A percentile compares a stretch with the other conserved stretches of the same genome.
Evolutionary conservation across 2,797 vertebrate species (phyloP).

Genomic region (Zalophus californianus): DNA sequence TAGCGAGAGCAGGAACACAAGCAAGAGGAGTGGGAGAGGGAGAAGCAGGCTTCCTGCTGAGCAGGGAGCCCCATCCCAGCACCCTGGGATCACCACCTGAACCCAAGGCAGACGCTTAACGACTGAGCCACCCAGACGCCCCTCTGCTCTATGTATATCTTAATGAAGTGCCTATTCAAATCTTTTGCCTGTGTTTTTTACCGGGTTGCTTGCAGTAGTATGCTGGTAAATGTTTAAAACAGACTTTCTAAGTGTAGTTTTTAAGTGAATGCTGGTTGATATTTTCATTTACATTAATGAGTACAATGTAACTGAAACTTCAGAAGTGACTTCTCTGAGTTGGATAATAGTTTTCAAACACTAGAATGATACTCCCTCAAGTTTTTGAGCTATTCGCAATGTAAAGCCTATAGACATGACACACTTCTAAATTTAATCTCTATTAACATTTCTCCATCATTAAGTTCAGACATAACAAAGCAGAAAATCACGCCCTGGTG

Average conservation of each 20-base stretch:
- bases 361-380: slow-evolving; percentile 1
- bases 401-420: neutral
- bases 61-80: too few species aligned
- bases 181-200: neutral
- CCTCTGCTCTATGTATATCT: neutral
- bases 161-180: neutral
- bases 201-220: neutral
- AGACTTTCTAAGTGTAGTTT: neutral
- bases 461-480: neutral
- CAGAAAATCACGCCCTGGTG: slow-evolving; percentile 21
- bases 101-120: too few species aligned
- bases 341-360: slow-evolving; percentile 14
- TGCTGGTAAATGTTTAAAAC: neutral
- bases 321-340: neutral
- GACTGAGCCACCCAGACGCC: too few species aligned
- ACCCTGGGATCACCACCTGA: too few species aligned
- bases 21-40: too few species aligned
- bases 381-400: slow-evolving; percentile 9
- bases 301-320: neutral
- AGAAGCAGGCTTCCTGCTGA: too few species aligned
- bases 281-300: neutral
- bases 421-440: slow-evolving; percentile 30
- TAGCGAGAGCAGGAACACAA: too few species aligned
- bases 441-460: neutral
- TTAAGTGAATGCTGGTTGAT: neutral